Evolutionary conservation across 1,140 invertebrate species (phyloP).

Genomic region (Helicoverpa zea): DNA sequence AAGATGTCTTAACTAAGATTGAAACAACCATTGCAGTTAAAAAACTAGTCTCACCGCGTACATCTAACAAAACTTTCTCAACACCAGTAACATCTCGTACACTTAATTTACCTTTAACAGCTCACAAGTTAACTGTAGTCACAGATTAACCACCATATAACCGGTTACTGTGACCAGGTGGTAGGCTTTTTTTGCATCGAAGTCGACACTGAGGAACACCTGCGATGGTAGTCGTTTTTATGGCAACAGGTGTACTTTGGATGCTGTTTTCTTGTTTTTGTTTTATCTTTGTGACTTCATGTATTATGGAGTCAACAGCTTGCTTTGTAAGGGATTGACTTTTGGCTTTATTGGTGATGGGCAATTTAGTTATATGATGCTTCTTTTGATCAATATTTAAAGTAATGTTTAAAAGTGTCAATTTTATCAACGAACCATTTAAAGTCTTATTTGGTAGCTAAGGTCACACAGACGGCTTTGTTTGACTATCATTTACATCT

Average conservation of each 20-base stretch:
- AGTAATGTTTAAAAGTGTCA: no score
- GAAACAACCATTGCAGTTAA: neutral
- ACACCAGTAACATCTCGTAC: neutral
- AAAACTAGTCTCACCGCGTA: neutral
- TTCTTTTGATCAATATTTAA: no score
- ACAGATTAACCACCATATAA: constrained; percentile 15
- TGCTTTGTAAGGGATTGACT: no score
- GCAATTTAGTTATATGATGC: no score
- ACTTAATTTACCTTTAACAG: constrained; percentile 19
- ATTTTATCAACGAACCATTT: no score
- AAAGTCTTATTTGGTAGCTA: no score
- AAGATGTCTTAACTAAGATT: no score
- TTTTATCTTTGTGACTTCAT: neutral
- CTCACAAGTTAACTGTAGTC: constrained; percentile 30
- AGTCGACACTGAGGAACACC: neutral
- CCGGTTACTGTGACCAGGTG: constrained; percentile 31
- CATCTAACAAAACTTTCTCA: neutral
- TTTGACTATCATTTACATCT: no score
- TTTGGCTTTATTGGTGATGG: no score
- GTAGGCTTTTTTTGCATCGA: constrained; percentile 18
- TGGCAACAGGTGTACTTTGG: constrained; percentile 17
- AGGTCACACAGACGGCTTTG: no score
- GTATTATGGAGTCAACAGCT: neutral
- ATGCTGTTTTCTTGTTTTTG: constrained; percentile 19
- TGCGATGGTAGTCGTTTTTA: constrained; percentile 7